These are phyloP conservation scores for Dicranocentrus wangi DNA, from an alignment of 2,888 invertebrate species.

Conservation along the genomic window DNA sequence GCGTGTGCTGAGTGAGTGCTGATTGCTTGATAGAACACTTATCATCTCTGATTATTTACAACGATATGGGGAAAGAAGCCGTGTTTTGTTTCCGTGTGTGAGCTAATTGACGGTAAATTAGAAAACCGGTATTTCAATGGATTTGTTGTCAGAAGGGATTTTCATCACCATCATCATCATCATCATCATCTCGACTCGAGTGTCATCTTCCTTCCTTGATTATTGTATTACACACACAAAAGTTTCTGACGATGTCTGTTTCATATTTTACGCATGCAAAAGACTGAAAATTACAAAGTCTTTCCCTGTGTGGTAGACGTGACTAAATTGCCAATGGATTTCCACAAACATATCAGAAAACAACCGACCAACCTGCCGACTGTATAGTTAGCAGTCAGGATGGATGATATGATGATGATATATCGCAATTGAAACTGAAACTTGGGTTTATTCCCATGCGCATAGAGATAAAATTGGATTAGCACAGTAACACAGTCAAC, in stretches of 20 bases:
- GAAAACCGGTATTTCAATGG: constrained; percentile 39
- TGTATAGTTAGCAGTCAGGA: too few relatives aligned
- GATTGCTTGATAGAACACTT: constrained; percentile 36
- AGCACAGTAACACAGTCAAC: not conserved
- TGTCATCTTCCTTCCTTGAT: constrained; percentile 27
- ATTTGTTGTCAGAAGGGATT: constrained; percentile 19
- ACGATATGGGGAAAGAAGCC: not conserved
- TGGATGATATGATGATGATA: too few relatives aligned
- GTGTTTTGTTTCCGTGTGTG: not conserved
- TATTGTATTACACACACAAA: too few relatives aligned
- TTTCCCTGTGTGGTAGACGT: too few relatives aligned
- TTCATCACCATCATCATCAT: constrained; percentile 18
- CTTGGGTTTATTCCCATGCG: constrained; percentile 7
- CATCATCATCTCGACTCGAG: constrained; percentile 18
- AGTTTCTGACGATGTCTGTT: too few relatives aligned
- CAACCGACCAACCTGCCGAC: too few relatives aligned
- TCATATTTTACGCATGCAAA: too few relatives aligned
- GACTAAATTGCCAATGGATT: not conserved
- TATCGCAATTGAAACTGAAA: too few relatives aligned
- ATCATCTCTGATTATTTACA: constrained; percentile 7
- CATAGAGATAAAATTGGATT: constrained; percentile 22
- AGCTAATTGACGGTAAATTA: constrained; percentile 19
- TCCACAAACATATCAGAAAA: too few relatives aligned
- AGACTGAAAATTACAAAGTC: too few relatives aligned
- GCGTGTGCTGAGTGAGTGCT: not conserved